Evolutionary conservation across 2,113 vertebrate genomes (phyloP).

Genomic region (Sylvia atricapilla): DNA sequence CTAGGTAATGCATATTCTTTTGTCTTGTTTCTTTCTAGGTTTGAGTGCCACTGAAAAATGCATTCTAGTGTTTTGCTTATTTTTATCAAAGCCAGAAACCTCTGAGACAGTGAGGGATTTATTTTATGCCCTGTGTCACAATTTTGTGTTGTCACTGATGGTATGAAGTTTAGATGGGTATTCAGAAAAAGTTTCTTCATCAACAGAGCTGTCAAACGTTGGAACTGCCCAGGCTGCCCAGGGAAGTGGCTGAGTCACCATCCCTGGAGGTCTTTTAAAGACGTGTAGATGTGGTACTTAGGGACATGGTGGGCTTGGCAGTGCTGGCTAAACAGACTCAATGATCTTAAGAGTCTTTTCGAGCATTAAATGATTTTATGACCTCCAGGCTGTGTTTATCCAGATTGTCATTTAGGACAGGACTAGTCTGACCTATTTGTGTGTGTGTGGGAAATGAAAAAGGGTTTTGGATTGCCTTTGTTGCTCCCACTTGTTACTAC

Average conservation of each 20-base stretch:
- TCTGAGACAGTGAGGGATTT: neutral
- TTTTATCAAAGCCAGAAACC: neutral
- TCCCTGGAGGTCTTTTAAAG: neutral
- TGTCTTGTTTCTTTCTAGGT: neutral
- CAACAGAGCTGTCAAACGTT: rapidly evolving
- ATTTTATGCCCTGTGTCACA: neutral
- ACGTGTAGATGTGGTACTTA: rapidly evolving
- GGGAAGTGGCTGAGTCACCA: neutral
- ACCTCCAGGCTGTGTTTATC: neutral
- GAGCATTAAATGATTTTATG: neutral
- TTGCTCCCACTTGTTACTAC: neutral
- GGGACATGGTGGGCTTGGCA: neutral
- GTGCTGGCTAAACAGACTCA: rapidly evolving
- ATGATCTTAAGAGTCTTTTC: neutral
- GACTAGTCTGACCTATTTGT: neutral
- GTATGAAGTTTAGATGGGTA: neutral
- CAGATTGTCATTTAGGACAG: neutral
- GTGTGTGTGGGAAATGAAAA: neutral
- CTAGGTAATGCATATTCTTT: neutral
- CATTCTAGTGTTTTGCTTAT: neutral
- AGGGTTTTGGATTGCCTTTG: neutral
- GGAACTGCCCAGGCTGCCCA: neutral
- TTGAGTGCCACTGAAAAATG: neutral
- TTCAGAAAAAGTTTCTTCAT: neutral
- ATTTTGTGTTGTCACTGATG: neutral